Evolutionary conservation across 2,888 invertebrate species (phyloP).

Genomic region (Pristionchus japonicus): DNA sequence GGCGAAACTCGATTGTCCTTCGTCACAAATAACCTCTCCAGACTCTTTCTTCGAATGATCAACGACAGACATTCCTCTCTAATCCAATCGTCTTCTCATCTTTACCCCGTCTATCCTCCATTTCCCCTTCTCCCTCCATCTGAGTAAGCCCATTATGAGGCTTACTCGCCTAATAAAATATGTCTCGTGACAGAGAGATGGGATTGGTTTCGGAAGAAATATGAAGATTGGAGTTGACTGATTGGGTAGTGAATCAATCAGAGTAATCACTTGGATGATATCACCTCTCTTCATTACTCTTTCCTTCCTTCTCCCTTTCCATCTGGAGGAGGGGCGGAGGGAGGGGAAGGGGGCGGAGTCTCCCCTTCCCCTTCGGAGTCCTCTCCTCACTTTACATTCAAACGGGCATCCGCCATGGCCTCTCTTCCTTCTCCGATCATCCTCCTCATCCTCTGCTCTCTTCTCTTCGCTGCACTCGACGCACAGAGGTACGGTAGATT

Average conservation of each 20-base stretch:
- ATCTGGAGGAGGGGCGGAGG: constrained; percentile 1
- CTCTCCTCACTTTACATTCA: constrained; percentile 16
- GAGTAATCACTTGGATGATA: not conserved
- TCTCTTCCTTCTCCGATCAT: not conserved
- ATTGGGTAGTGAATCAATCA: constrained; percentile 4
- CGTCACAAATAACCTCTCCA: not conserved
- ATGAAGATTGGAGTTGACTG: not conserved
- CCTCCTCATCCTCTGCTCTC: not conserved
- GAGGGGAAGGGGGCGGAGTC: not conserved
- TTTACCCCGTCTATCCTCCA: constrained; percentile 14
- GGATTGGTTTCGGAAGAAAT: not conserved
- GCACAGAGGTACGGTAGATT: not conserved
- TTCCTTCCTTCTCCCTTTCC: not conserved
- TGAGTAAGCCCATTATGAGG: not conserved
- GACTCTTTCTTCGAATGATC: not conserved
- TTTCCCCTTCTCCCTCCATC: not conserved
- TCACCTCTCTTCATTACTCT: not conserved
- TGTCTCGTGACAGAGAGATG: not conserved
- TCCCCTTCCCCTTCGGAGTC: not conserved
- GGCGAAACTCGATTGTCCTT: not conserved
- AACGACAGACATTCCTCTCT: not conserved
- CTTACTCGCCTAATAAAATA: constrained; percentile 10
- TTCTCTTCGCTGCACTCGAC: not conserved
- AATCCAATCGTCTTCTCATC: not conserved
- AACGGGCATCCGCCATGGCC: not conserved